phyloP scores from a whole-genome alignment of 2,888 invertebrate genomes.

The Tenthredo scrophulariae region DNA sequence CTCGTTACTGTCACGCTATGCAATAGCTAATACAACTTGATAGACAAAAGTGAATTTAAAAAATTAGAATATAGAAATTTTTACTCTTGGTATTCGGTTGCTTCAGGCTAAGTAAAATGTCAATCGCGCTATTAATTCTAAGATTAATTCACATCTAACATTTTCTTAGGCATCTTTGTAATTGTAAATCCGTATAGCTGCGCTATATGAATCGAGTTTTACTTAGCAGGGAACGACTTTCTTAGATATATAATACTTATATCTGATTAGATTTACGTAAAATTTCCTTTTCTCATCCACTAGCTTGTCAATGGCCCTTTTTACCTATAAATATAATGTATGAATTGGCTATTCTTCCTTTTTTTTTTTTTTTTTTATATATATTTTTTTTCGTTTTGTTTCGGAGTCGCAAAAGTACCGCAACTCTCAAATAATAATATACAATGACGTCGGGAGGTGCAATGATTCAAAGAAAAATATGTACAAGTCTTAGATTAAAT shows the following conservation, averaged over 20 bases:
- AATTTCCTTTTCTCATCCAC: conserved; percentile 26
- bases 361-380: conserved; percentile 27
- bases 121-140: conserved; percentile 2
- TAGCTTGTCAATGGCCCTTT: conserved; percentile 43
- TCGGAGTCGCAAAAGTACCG: conserved; percentile 57
- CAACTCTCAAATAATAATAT: conserved; percentile 19
- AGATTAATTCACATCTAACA: neutral
- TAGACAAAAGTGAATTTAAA: conserved; percentile 28
- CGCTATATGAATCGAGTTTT: conserved; percentile 17
- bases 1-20: conserved; percentile 47
- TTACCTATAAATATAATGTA: conserved; percentile 30
- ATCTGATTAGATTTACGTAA: conserved; percentile 38
- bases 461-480: conserved; percentile 61
- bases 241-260: conserved; percentile 27
- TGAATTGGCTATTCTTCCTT: neutral
- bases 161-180: neutral
- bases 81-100: conserved; percentile 44
- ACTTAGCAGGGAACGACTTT: conserved; percentile 31
- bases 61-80: conserved; percentile 44
- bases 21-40: conserved; percentile 51
- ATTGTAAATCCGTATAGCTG: neutral
- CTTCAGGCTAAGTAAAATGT: conserved; percentile 5
- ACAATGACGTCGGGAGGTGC: conserved; percentile 59
- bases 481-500: conserved; percentile 65
- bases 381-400: neutral